These are phyloP conservation scores for Perithous albicinctus DNA, from an alignment of 2,888 invertebrate species.

Conservation along the genomic window DNA sequence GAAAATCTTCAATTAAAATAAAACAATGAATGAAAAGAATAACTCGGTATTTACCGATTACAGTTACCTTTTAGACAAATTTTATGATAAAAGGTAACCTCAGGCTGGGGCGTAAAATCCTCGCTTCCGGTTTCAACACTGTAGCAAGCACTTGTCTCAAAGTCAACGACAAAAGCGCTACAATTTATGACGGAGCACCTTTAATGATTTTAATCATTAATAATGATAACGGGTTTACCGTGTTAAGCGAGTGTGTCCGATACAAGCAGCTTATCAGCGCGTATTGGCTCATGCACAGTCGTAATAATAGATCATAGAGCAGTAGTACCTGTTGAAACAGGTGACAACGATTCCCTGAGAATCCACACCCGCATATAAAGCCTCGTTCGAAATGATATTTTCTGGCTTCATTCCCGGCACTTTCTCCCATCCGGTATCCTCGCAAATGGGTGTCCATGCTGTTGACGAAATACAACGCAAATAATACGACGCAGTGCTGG, in stretches of 20 bases:
- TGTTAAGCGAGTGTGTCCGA: neutral
- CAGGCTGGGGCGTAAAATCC: conserved; percentile 85
- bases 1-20: neutral
- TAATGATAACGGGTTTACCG: neutral
- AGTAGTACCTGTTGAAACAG: conserved; percentile 78
- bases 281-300: neutral
- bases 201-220: conserved; percentile 51
- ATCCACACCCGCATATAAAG: conserved; percentile 74
- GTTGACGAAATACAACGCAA: conserved; percentile 38
- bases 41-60: neutral
- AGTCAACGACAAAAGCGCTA: conserved; percentile 79
- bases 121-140: conserved; percentile 76
- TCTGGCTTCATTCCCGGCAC: conserved; percentile 79
- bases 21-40: neutral
- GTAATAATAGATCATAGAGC: neutral
- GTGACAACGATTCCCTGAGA: conserved; percentile 79
- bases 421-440: conserved; percentile 79
- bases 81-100: conserved; percentile 89
- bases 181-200: conserved; percentile 79
- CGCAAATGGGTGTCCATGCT: conserved; percentile 73
- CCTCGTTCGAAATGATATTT: conserved; percentile 64
- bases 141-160: conserved; percentile 77
- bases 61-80: conserved; percentile 87
- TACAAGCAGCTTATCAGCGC: conserved; percentile 17
- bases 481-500: conserved; percentile 2